Conservation (phyloP, 1,140 invertebrate genomes). For the Halesus radiatus region DNA sequence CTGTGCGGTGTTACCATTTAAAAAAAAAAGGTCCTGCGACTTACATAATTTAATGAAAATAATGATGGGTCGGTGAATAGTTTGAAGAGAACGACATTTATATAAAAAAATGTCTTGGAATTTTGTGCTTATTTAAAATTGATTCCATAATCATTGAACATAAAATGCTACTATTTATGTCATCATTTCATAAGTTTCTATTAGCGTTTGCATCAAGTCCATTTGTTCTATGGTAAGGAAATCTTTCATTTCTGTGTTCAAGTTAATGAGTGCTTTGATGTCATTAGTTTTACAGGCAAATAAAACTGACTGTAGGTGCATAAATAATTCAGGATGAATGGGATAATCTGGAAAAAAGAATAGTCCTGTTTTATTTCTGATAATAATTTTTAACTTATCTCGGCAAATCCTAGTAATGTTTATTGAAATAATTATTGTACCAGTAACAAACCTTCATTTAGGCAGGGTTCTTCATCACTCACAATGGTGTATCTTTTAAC, state of each 20-base stretch:
- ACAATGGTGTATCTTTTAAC: constrained; percentile 1
- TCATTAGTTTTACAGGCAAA: constrained; percentile 78
- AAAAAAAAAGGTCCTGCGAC: too few species aligned
- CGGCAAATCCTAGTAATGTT: not conserved
- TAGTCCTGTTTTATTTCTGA: not conserved
- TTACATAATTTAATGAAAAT: too few species aligned
- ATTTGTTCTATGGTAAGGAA: constrained; percentile 75
- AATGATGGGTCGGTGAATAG: too few species aligned
- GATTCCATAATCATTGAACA: too few species aligned
- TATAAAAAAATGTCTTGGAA: too few species aligned
- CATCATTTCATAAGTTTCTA: constrained; percentile 60
- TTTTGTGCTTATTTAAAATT: too few species aligned
- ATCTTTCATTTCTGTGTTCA: constrained; percentile 74
- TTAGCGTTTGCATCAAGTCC: constrained; percentile 72
- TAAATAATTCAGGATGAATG: constrained; percentile 77
- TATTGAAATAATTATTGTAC: constrained; percentile 31
- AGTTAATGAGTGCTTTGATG: constrained; percentile 71
- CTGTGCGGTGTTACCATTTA: too few species aligned
- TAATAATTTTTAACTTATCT: not conserved
- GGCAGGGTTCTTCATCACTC: constrained; percentile 3
- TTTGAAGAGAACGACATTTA: too few species aligned
- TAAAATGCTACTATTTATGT: not conserved
- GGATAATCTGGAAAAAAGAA: constrained; percentile 67
- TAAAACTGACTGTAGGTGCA: constrained; percentile 83
- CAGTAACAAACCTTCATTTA: constrained; percentile 29